Conservation (phyloP, 2,797 vertebrate genomes). For the Sphenodon punctatus region DNA sequence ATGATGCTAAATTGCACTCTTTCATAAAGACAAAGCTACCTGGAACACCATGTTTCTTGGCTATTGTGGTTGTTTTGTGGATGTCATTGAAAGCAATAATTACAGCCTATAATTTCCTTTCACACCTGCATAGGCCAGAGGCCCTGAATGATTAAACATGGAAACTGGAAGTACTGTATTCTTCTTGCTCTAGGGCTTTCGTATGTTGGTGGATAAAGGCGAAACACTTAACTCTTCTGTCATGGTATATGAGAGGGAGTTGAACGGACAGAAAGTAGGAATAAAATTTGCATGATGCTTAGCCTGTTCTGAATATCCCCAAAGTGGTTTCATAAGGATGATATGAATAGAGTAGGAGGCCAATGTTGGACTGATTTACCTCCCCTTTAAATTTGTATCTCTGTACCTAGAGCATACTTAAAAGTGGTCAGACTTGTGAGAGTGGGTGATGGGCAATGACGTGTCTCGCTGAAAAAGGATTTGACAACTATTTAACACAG, state of each 20-base stretch:
- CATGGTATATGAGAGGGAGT: neutral
- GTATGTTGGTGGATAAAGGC: conserved; percentile 31
- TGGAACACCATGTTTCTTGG: no score
- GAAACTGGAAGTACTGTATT: neutral
- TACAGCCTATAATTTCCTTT: neutral
- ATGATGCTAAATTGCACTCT: no score
- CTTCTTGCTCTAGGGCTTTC: neutral
- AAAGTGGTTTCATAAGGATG: neutral
- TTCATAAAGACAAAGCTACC: no score
- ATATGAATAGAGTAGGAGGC: neutral
- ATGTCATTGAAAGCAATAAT: no score
- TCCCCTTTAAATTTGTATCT: no score
- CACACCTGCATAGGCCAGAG: neutral
- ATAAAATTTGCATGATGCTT: neutral
- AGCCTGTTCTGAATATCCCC: neutral
- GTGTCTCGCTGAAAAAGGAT: no score
- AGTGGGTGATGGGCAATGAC: no score
- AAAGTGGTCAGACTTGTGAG: no score
- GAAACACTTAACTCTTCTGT: neutral
- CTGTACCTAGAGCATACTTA: no score
- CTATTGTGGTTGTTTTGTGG: no score
- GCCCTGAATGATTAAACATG: neutral
- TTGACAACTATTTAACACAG: no score
- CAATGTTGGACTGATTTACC: neutral
- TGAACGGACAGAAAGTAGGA: neutral